A percentile compares a stretch with the other conserved stretches of the same genome.
phyloP scores from a whole-genome alignment of 2,888 invertebrate genomes.

The Eurytoma adleriae region DNA sequence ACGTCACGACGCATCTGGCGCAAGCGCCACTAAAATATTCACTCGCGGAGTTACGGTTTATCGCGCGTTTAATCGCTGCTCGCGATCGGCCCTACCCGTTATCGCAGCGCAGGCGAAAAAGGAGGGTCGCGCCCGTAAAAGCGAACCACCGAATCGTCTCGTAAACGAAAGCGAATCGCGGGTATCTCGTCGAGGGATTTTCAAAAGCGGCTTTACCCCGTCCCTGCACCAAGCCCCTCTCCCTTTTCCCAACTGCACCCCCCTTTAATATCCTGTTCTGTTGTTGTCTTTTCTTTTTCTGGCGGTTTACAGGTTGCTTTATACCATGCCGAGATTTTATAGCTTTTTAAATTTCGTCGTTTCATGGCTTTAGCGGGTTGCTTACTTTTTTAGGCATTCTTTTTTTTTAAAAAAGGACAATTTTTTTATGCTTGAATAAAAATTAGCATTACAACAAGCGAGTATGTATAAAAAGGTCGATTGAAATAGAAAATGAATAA shows the following conservation, averaged over 20 bases:
- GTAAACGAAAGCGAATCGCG: conserved; percentile 6
- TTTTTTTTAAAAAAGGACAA: background rate
- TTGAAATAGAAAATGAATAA: no score
- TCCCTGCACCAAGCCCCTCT: background rate
- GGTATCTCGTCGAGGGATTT: background rate
- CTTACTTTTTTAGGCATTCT: background rate
- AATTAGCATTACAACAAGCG: no score
- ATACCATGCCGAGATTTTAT: background rate
- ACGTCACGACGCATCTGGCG: no score
- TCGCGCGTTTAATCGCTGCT: background rate
- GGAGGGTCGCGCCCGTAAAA: conserved; percentile 14
- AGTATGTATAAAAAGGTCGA: no score
- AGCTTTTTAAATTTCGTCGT: background rate
- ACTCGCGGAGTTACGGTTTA: conserved; percentile 9
- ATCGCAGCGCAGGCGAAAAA: conserved; percentile 4
- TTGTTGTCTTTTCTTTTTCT: background rate
- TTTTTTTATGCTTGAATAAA: no score
- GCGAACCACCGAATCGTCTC: conserved; percentile 13
- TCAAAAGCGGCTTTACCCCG: background rate
- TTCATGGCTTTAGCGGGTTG: background rate
- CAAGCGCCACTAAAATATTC: background rate
- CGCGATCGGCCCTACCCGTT: background rate
- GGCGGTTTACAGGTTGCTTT: background rate
- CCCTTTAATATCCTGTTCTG: background rate
- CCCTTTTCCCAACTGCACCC: background rate